A percentile compares a stretch with the other conserved stretches of the same genome.
phyloP scores from a whole-genome alignment of 2,113 vertebrate species.

The Pantherophis guttatus region DNA sequence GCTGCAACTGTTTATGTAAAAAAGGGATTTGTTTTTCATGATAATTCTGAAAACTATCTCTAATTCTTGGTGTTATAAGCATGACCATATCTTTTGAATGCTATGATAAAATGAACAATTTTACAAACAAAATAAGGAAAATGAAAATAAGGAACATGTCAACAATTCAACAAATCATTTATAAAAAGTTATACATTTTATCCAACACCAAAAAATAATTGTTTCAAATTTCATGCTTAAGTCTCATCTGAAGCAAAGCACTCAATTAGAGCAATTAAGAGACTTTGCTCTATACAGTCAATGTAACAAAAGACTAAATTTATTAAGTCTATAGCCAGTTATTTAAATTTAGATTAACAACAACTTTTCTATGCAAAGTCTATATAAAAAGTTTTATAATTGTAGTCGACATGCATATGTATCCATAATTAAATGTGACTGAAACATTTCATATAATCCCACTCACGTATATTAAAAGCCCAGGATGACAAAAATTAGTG shows the following conservation, averaged over 20 bases:
- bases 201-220: neutral
- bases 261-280: neutral
- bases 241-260: neutral
- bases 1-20: neutral
- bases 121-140: neutral
- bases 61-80: neutral
- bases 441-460: conserved; percentile 27
- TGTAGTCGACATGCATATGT: neutral
- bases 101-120: neutral
- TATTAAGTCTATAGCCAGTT: neutral
- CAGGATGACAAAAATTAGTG: conserved; percentile 11
- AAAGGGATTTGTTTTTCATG: neutral
- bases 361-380: neutral
- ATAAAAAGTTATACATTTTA: neutral
- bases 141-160: neutral
- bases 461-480: conserved; percentile 4
- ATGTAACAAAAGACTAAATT: neutral
- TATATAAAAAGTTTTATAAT: neutral
- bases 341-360: conserved; percentile 23
- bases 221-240: neutral
- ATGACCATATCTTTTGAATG: neutral
- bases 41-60: neutral
- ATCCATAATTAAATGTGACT: conserved; percentile 30
- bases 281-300: neutral
- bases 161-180: neutral